Evolutionary conservation across 2,797 vertebrate species (phyloP).

Genomic region (Neostethus bicornis): DNA sequence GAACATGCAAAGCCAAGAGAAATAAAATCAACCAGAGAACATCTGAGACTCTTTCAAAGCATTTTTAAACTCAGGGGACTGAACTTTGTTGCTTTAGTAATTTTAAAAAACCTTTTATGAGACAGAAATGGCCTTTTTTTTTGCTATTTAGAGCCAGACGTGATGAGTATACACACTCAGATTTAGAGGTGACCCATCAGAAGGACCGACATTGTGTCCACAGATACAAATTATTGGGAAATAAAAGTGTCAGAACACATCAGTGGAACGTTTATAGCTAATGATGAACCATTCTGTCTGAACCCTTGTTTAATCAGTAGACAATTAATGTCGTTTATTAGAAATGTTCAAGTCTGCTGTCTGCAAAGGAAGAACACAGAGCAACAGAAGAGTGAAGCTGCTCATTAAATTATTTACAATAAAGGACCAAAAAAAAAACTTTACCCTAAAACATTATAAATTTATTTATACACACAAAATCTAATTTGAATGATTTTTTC

Average conservation of each 20-base stretch:
- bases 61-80: conserved; percentile 13
- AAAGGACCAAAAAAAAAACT: background rate
- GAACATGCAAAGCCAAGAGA: conserved; percentile 32
- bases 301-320: too few relatives aligned
- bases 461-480: too few relatives aligned
- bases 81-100: conserved; percentile 1
- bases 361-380: background rate
- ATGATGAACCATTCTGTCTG: background rate
- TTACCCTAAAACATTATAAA: too few relatives aligned
- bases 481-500: background rate
- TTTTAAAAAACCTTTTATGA: background rate
- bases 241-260: background rate
- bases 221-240: background rate
- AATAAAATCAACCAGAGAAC: conserved; percentile 30
- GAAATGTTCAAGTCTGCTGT: background rate
- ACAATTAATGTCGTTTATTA: background rate
- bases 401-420: too few relatives aligned
- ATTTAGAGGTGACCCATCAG: background rate
- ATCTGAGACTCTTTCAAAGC: conserved; percentile 15
- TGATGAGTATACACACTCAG: background rate
- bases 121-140: background rate
- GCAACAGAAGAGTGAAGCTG: background rate
- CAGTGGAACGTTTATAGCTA: background rate
- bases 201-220: background rate
- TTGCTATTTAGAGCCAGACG: conserved; percentile 1